A percentile compares a stretch with the other conserved stretches of the same genome.
These are phyloP conservation scores for Listrodromus nycthemerus DNA, from an alignment of 2,888 invertebrate genomes.

Conservation along the genomic window DNA sequence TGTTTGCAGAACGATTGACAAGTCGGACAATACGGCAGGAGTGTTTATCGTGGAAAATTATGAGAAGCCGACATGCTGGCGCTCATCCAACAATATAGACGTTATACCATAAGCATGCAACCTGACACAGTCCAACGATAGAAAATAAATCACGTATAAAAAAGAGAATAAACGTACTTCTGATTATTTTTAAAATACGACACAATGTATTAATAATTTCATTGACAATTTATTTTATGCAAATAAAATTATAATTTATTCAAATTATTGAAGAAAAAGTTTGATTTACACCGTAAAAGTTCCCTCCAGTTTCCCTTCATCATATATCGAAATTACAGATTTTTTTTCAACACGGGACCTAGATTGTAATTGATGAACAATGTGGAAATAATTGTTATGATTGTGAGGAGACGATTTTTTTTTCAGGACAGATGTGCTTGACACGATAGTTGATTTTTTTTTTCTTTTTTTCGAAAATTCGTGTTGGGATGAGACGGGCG, in stretches of 20 bases:
- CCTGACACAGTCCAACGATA: constrained; percentile 62
- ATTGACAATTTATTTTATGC: too few relatives aligned
- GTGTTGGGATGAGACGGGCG: constrained; percentile 42
- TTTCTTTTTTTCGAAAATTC: constrained; percentile 10
- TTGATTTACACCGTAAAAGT: neutral
- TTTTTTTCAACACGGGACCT: neutral
- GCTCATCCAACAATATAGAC: constrained; percentile 63
- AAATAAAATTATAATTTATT: too few relatives aligned
- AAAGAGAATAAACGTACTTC: neutral
- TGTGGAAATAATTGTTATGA: constrained; percentile 34
- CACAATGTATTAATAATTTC: too few relatives aligned
- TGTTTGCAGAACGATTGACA: constrained; percentile 44
- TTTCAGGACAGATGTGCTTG: constrained; percentile 28
- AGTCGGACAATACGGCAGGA: neutral
- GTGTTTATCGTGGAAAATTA: constrained; percentile 26
- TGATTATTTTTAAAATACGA: neutral
- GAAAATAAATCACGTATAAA: constrained; percentile 6
- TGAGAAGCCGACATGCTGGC: constrained; percentile 64
- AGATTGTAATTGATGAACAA: too few relatives aligned
- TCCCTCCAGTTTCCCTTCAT: neutral
- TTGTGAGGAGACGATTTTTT: constrained; percentile 34
- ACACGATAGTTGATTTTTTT: constrained; percentile 27
- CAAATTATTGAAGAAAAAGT: neutral
- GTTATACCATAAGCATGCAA: constrained; percentile 60
- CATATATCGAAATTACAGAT: neutral